phyloP scores from a whole-genome alignment of 1,140 invertebrate genomes.

The Lethrus apterus region DNA sequence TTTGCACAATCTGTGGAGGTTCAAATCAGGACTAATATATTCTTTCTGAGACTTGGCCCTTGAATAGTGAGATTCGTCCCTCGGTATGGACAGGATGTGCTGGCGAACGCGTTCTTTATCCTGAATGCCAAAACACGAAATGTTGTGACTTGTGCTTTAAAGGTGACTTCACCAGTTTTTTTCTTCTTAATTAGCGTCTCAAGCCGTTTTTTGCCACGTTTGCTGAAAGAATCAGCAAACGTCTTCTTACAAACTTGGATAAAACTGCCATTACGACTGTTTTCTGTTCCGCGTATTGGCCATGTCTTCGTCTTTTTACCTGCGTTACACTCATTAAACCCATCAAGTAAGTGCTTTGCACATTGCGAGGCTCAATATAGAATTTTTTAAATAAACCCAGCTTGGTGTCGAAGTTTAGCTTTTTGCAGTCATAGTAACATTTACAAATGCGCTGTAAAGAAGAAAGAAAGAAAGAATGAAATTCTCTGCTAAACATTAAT shows the following conservation, averaged over 20 bases:
- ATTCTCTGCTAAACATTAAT: too few relatives aligned
- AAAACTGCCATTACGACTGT: not conserved
- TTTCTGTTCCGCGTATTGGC: not conserved
- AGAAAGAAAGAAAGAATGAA: too few relatives aligned
- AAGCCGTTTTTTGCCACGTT: not conserved
- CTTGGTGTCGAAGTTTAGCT: not conserved
- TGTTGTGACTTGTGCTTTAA: conserved; percentile 1
- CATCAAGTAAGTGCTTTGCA: not conserved
- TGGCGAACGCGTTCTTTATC: not conserved
- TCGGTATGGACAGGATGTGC: not conserved
- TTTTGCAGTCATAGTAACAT: conserved; percentile 4
- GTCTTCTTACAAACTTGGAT: not conserved
- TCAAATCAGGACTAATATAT: not conserved
- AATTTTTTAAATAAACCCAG: not conserved
- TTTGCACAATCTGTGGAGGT: not conserved
- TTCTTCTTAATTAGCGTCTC: conserved; percentile 1
- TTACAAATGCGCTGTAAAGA: not conserved
- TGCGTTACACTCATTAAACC: not conserved
- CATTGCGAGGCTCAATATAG: not conserved
- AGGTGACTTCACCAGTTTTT: not conserved
- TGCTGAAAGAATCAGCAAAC: not conserved
- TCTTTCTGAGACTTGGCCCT: not conserved
- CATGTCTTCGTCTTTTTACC: conserved; percentile 1
- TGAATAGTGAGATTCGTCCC: not conserved
- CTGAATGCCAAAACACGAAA: not conserved